phyloP scores from a whole-genome alignment of 2,888 invertebrate genomes.

The Drosophila subquinaria region DNA sequence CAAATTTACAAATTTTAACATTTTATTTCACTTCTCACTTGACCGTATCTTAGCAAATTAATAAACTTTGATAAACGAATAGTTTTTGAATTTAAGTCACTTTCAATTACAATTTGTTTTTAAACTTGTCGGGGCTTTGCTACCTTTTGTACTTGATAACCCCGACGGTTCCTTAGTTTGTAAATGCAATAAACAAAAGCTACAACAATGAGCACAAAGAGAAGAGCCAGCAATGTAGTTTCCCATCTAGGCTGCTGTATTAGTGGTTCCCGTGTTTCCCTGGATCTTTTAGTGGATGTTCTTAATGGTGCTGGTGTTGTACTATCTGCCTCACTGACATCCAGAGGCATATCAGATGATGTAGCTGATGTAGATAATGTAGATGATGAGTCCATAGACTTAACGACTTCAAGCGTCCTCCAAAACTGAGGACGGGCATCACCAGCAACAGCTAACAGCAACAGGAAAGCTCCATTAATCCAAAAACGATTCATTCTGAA shows the following conservation, averaged over 20 bases:
- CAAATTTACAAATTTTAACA: too few species aligned
- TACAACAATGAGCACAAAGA: not conserved
- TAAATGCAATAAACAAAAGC: slow-evolving; percentile 4
- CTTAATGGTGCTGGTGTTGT: not conserved
- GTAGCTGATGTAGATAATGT: not conserved
- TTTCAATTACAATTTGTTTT: not conserved
- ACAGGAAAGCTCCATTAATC: not conserved
- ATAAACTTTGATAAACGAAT: not conserved
- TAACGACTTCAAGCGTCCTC: not conserved
- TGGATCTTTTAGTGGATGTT: not conserved
- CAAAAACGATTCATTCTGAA: slow-evolving; percentile 4
- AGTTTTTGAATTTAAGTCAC: not conserved
- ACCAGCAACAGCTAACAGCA: not conserved
- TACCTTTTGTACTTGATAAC: slow-evolving; percentile 13
- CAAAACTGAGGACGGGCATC: not conserved
- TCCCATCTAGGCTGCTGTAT: not conserved
- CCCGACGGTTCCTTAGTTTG: slow-evolving; percentile 1
- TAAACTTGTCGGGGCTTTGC: not conserved
- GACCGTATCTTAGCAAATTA: not conserved
- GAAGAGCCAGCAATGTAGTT: not conserved
- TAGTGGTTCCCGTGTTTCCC: not conserved
- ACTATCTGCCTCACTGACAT: not conserved
- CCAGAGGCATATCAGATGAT: not conserved
- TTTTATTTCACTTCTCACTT: not conserved
- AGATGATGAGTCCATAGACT: not conserved